Conservation (phyloP, 2,113 vertebrate genomes). For the Morphnarchus princeps region DNA sequence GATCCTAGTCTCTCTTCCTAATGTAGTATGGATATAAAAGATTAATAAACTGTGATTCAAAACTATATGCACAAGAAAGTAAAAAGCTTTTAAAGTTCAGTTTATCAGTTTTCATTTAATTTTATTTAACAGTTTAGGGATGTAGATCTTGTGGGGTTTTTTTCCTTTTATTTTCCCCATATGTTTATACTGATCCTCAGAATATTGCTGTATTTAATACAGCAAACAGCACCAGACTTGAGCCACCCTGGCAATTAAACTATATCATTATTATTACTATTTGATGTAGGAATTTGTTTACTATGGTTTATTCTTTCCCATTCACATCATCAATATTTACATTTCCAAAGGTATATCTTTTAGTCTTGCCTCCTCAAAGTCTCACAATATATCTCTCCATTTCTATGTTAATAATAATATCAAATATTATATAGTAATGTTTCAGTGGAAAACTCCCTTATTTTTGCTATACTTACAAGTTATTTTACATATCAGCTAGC, state of each 20-base stretch:
- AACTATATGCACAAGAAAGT: neutral
- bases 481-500: neutral
- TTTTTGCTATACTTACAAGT: neutral
- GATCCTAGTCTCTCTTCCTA: neutral
- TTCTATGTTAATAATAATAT: neutral
- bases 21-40: neutral
- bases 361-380: neutral
- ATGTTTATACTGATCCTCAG: neutral
- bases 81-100: neutral
- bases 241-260: neutral
- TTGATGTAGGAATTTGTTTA: neutral
- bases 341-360: neutral
- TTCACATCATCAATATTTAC: neutral
- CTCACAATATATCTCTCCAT: neutral
- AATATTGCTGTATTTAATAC: neutral
- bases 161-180: neutral
- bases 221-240: neutral
- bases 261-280: neutral
- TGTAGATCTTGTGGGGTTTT: neutral
- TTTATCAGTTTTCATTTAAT: too few species aligned
- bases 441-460: neutral
- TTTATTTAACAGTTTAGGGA: neutral
- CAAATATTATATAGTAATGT: neutral
- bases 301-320: neutral
- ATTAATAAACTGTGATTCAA: neutral